Evolutionary conservation across 2,888 invertebrate species (phyloP), one percentile per base, ranked within the genome.

Genomic region (Lasioglossum vierecki): DNA sequence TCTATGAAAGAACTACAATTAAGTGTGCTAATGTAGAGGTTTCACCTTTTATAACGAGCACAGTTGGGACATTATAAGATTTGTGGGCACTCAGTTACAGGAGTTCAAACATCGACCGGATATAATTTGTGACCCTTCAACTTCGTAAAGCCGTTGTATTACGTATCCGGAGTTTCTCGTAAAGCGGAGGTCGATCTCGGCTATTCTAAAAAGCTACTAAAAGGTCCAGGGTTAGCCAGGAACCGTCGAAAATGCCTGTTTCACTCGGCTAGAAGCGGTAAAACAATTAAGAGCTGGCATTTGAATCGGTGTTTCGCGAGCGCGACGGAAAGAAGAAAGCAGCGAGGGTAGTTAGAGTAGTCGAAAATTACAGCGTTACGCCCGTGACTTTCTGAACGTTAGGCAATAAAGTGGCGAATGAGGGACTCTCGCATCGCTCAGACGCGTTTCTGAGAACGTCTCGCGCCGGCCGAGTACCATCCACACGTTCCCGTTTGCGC

Each of bases 401-500:
- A 11, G 57, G 73, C 66, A 60, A 73, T 73, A 76, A 73, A 75
- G 60, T 75, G 68, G 63, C 68, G 26, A 75, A 76, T 44, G 70
- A 44, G 68, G 49, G 60, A 44, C 41, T 53, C 76, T 53, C 75
- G 71, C 83, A 11, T 35, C 53, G 46, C 57, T 57, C 63, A 46
- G 75, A 76, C 81, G 41, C 9, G 73, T 74, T 83, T 83, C 85
- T 76, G 60, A 74, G 85, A 85, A 85, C 44, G 41, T 41, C 3
- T 30, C 22, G 66, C 66, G 63, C 18, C 18, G 41, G 11, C 46
- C 9, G 26, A 83, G 57, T 39, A 22, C 39, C 83, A 75, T 83
- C 57, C 9, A 72, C 9, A 72, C 73, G n/a, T 76, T 75, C 76
- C 35, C 84, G 46, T 73, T 76, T 53, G 46, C 44, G n/a, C 70